These are phyloP conservation scores for Rhinolophus sinicus DNA, from an alignment of 2,113 vertebrate genomes.

Conservation along the genomic window DNA sequence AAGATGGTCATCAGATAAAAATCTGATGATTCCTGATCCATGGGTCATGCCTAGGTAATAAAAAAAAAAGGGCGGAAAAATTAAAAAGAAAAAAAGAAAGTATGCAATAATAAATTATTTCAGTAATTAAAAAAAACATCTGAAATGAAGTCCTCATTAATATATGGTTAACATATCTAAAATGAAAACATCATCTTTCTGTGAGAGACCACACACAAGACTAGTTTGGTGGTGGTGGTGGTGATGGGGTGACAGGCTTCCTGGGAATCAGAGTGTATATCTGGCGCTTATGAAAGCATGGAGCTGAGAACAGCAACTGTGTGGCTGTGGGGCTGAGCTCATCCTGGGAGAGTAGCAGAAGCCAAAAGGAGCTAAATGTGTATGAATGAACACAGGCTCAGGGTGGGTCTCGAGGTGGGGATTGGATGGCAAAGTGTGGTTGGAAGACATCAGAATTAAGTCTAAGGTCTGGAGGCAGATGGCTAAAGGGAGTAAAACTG, in stretches of 20 bases:
- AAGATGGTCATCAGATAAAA: not conserved
- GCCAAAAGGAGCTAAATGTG: not conserved
- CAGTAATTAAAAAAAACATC: not conserved
- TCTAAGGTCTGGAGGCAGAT: not conserved
- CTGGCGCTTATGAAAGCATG: not conserved
- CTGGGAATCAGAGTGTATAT: not conserved
- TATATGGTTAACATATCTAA: not conserved
- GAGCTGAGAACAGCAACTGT: not conserved
- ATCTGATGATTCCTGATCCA: not conserved
- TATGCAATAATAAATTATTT: not conserved
- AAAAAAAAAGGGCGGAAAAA: not conserved
- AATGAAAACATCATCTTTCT: not conserved
- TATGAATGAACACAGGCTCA: not conserved
- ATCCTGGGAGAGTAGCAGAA: not conserved
- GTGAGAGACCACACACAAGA: not conserved
- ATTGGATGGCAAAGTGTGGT: not conserved
- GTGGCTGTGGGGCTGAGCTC: not conserved
- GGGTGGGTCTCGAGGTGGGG: not conserved
- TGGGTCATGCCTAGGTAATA: not conserved
- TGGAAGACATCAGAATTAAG: not conserved
- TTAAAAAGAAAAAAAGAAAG: not conserved
- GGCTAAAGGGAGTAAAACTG: not conserved
- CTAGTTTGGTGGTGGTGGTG: not conserved
- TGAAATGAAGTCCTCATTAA: not conserved
- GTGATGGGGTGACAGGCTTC: not conserved